Base-by-base conservation (phyloP, 2,113 vertebrate genomes). In the Morphnarchus princeps region DNA sequence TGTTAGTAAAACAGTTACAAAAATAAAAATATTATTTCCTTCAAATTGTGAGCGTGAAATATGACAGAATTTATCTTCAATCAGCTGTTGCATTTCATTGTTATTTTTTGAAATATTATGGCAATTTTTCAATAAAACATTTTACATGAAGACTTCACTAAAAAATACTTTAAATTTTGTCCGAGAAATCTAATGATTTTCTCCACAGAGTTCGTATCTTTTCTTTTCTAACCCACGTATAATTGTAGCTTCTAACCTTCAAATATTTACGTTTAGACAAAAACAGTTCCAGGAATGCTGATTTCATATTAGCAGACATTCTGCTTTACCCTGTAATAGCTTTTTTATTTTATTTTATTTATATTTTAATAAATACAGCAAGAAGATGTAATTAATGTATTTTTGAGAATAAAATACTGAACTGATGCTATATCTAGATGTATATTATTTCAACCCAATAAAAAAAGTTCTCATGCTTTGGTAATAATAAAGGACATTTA, bases 101-200 rank as follows among this genome's bases (percentile, higher is more conserved):
- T 91, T 95, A 52, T 90, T 94, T 96, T 97, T 89, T 96, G 29
- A 97, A 97, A 97, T 97, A 93, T 36, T 95, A 69, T 91, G 88
- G 84, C 91, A 97, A 93, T 95, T 97, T 95, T 91, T 97, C 92
- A 97, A 57, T 94, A 63, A 96, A 97, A 95, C 59, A 95, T 96
- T 97, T 97, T 97, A 45, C 6, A 4, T 97, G 87, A 97, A 90
- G 47, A 76, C 79, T 96, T 94, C 55, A 84, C 91, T 95, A 91
- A 78, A 97, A 98, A 71, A 89, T 61, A 77, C 93, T 91, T 93
- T 66, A 92, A 81, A 94, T 95, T 95, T 96, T 97, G 58, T 80
- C 85, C 25, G 16, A 95, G 91, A 96, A 97, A 96, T 7, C 13
- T 62, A 86, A 89, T 95, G 58, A 21, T 90, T 94, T 97, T 97